Evolutionary conservation across 1,140 invertebrate species (phyloP), one percentile per base, ranked within the genome.

Genomic region (Camponotus vicinus): DNA sequence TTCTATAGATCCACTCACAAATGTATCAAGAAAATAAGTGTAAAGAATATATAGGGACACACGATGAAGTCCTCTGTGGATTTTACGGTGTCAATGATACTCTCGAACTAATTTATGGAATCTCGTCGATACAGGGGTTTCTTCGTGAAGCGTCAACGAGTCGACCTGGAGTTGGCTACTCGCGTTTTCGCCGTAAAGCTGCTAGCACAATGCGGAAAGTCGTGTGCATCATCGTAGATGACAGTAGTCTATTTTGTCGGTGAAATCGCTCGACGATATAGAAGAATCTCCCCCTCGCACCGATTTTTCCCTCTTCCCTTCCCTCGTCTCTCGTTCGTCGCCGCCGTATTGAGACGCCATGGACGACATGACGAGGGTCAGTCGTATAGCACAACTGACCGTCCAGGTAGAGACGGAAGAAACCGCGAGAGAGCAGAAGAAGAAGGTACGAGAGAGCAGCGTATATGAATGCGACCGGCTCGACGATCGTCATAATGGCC

Each of bases 281-380:
- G 85, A 90, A 90, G 86, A 71, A 52, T 52, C 49, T 52, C 66
- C 70, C 82, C 67, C 82, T 86, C 52, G 45, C 13, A 69, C 75
- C 76, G 67, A 55, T 83, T 40, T 75, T 32, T 63, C 70, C 63
- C 37, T 69, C 66, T 64, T 63, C 59, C 69, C 63, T 40, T 7
- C 18, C 27, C 32, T 57, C 15, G 32, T 37, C 15, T n/a, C 34
- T 40, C 77, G 52, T 76, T 67, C 67, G 34, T 80, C 57, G 18
- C 8, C 63, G 40, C 82, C 8, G 86, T 94, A 95, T 95, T 94
- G 94, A 95, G 93, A 95, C 88, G 92, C 93, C 90, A 91, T 86
- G 87, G 91, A 91, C 91, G 92, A 94, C 92, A 91, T 93, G 94
- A 95, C 94, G 94, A 95, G 94, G 94, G 94, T 95, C 94, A 92